Evolutionary conservation across 2,888 invertebrate species (phyloP), one percentile per base, ranked within the genome.

Genomic region (Caenorhabditis sp.): DNA sequence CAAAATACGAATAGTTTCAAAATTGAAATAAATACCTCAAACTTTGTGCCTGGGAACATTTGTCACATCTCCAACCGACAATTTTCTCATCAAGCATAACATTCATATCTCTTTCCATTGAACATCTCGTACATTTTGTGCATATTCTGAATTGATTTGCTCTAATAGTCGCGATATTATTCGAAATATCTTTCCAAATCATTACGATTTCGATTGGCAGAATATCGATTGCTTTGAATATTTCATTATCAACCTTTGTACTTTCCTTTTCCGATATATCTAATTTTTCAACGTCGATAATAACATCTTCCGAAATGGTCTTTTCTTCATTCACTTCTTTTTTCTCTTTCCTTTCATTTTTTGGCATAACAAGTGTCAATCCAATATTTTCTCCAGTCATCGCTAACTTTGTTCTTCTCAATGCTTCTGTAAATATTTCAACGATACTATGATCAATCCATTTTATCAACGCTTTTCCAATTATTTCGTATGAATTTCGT

Each of bases 391-490:
- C 59, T n/a, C 49, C 31, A 4, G 10, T 8, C 37, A 55, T 21
- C 4, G 55, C 55, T 19, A 63, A 14, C 26, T 55, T 55, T 3
- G 55, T 55, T 19, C 24, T n/a, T 49, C 23, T 36, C 21, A 55
- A 24, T 6, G 55, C 63, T 24, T 63, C 57, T 3, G 31, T 55
- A 17, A 63, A 63, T n/a, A 55, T 37, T 26, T 54, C 17, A 27
- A 63, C 17, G 17, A 63, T 37, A 26, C 24, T 23, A 19, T 43
- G 23, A 55, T 63, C 63, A 10, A 63, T 17, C 63, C 63, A 63
- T 26, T 24, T 63, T 21, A 63, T 27, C 36, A 62, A 36, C 12
- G 53, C 54, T 50, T 63, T 55, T 63, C 63, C 63, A 23, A 55
- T 63, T 37, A 31, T 57, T 43, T 63, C 63, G 24, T 23, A 55